phyloP scores from a whole-genome alignment of 35 echinoderm and acorn worm species.

The Apostichopus californicus region DNA sequence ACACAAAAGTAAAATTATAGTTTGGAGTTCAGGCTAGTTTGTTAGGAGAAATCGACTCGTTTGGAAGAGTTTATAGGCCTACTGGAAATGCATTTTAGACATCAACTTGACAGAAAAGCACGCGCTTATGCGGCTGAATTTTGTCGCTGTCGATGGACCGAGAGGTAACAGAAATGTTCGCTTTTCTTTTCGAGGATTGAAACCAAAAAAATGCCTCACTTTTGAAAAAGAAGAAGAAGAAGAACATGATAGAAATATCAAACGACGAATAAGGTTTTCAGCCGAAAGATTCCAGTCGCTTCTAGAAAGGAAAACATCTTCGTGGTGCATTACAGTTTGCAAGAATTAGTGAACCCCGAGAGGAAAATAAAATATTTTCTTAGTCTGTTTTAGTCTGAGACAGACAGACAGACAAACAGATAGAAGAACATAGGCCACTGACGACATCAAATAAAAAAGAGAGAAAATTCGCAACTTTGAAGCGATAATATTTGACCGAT shows the following conservation, averaged over 20 bases:
- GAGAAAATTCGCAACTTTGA: neutral
- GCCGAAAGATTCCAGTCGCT: no score
- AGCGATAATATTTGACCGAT: neutral
- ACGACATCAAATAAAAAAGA: neutral
- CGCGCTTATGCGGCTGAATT: slow-evolving; percentile 15
- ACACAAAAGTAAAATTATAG: neutral
- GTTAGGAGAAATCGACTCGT: neutral
- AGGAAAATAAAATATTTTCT: no score
- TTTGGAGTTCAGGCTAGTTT: neutral
- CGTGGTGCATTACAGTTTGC: no score
- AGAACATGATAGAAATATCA: neutral
- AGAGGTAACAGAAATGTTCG: neutral
- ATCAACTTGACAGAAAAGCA: slow-evolving; percentile 29
- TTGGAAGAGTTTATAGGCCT: neutral
- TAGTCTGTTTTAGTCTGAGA: neutral
- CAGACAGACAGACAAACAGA: neutral
- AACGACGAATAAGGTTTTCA: no score
- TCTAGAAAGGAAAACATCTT: no score
- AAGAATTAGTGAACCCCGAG: no score
- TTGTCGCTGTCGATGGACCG: slow-evolving; percentile 43
- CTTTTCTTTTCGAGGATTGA: neutral
- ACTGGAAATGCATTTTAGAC: slow-evolving; percentile 49
- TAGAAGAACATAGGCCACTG: neutral
- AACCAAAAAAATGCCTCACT: neutral
- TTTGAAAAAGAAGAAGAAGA: neutral